Base-by-base conservation (phyloP, 2,113 vertebrate species). In the Vimba vimba region DNA sequence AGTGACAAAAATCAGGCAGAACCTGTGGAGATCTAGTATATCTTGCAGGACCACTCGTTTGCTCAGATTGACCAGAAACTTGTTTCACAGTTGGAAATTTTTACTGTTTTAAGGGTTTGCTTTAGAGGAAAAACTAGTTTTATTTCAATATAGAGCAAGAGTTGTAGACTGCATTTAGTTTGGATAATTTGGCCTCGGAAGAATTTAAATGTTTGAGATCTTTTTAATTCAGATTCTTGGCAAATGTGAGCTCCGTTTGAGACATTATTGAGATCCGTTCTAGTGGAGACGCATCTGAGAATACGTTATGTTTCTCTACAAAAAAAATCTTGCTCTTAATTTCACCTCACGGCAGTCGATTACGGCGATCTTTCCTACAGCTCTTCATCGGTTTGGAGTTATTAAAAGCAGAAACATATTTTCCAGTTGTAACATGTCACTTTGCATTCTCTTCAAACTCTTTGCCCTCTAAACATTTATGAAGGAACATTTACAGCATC, bases 371-470 rank as follows among this genome's bases (percentile, higher is more conserved):
- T 43, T 79, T 79, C 57, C 77, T 25, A 17, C 3, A 7, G 11
- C 10, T 4, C 19, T 27, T 30, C 74, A 6, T 79, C 21, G 27
- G 30, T 45, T 43, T 8, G 7, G n/a, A 64, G n/a, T 64, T 80
- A 43, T 79, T 25, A 64, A 45, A 57, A 43, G 36, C n/a, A 47
- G 79, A 64, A 66, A 66, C 79, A 81, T 47, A 64, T 66, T 47
- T 47, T 66, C 79, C 59, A 66, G 79, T 81, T 81, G n/a, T 64
- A 66, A 25, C 79, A 23, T 81, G 79, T 81, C 79, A 81, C 79
- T 81, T 64, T 19, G 6, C 79, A 30, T 81, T 81, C 79, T 81
- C 39, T 6, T 81, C 79, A 47, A 47, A 81, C 59, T 11, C 39
- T 64, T 81, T 47, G 17, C 78, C 79, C 17, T 81, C 73, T 64